Base-by-base conservation (phyloP, 1,140 invertebrate genomes). In the Solenopsis invicta region DNA sequence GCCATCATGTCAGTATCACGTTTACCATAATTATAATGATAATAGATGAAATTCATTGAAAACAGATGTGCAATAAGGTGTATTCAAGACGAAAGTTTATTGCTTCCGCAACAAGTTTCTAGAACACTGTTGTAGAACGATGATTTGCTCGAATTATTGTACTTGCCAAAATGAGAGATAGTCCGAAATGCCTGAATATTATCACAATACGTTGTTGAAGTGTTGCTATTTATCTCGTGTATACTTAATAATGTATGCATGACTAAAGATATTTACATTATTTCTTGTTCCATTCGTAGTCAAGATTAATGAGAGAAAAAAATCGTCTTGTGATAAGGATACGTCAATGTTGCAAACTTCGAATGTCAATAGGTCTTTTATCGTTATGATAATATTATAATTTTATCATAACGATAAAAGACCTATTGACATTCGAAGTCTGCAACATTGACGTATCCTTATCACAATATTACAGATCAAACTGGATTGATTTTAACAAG, bases 41-140 rank as follows among this genome's bases (percentile, higher is more conserved):
- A 41, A 41, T 41, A 41, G 8, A 41, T 41, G 2, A 41, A 59
- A 66, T 29, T 89, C 75, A 66, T 71, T 89, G 81, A 81, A 72
- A 86, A 82, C 74, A n/a, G 61, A 54, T 75, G 69, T 37, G 56
- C 88, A 77, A 86, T 89, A 72, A 61, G 21, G 29, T 69, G n/a
- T 75, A 54, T 71, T 81, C 69, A 61, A 56, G 62, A 52, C 76
- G 56, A 59, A 88, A 81, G 87, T 86, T 89, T 88, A 89, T 88
- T 86, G 76, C 87, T 76, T 69, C 75, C 69, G 84, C 84, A 88
- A 88, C 88, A 89, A 89, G 88, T 88, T 88, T 81, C 88, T 64
- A 29, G 71, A 52, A 48, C 62, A 48, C 9, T 18, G 41, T 81
- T 86, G 61, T 76, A 89, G 67, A 88, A n/a, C 4, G 76, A 85